A percentile compares a stretch with the other conserved stretches of the same genome.
Evolutionary conservation across 2,113 vertebrate genomes (phyloP).

Genomic region (Chelonoidis abingdonii): DNA sequence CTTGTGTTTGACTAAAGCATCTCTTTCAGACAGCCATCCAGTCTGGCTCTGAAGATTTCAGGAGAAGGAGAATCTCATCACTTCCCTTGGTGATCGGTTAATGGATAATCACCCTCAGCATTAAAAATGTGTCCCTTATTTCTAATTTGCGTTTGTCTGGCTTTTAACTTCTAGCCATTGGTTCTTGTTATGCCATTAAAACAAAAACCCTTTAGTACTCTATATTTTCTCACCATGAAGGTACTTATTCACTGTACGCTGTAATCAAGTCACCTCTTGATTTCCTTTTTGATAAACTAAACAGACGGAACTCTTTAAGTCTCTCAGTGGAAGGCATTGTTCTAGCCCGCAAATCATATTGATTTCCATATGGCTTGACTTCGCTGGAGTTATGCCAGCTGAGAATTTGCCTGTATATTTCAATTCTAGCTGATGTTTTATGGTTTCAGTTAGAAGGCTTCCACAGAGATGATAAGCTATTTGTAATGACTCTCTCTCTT

Average conservation of each 20-base stretch:
- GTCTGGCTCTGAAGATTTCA: conserved; percentile 1
- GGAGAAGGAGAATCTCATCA: background rate
- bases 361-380: conserved; percentile 68
- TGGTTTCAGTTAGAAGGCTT: conserved; percentile 56
- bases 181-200: conserved; percentile 25
- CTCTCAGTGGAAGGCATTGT: conserved; percentile 11
- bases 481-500: conserved; percentile 60
- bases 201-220: background rate
- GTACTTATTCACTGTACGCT: conserved; percentile 15
- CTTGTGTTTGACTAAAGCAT: background rate
- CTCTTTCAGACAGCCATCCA: background rate
- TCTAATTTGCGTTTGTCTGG: conserved; percentile 19
- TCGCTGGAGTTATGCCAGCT: conserved; percentile 62
- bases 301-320: conserved; percentile 32
- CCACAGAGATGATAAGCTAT: conserved; percentile 63
- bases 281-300: conserved; percentile 57
- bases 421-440: conserved; percentile 66
- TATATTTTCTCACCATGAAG: conserved; percentile 44
- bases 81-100: background rate
- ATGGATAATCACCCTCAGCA: background rate
- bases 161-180: conserved; percentile 22
- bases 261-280: conserved; percentile 34
- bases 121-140: background rate
- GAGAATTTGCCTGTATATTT: conserved; percentile 70
- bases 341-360: conserved; percentile 41